Base-by-base conservation (phyloP, 2,797 vertebrate genomes). In the Eremophila alpestris region DNA sequence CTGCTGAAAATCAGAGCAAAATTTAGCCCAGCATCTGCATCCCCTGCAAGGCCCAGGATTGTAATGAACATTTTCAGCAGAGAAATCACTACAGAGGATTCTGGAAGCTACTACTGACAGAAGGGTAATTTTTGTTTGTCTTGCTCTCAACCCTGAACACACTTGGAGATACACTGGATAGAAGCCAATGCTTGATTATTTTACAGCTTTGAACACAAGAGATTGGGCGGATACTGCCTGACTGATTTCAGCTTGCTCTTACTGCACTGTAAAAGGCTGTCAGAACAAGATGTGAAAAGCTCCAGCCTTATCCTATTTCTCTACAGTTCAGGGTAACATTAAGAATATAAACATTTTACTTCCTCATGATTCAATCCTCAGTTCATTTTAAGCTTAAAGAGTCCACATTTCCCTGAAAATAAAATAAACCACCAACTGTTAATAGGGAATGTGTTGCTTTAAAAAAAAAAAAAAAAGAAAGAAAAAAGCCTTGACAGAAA, bases 201-300 rank as follows among this genome's bases (percentile, higher is more conserved):
- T 95, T 36, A 43, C 54, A 91, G 92, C 74, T 97, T 89, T 43
- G 88, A 95, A 93, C 90, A 95, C 93, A 84, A 89, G 89, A 93
- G 90, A 92, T 83, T 84, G 89, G 91, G 92, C 96, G 93, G 92
- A 93, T 71, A 73, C 84, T 92, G 96, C 87, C 75, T 81, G 80
- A 93, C 74, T 95, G 97, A 97, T 96, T 96, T 94, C 93, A 96
- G 83, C 77, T 90, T 89, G 85, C 76, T 96, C 90, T 89, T 93
- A 92, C 86, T 97, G 83, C 89, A 82, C 49, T 68, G 90, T 80
- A 84, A 93, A 94, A 90, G 83, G 63, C 90, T 74, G 83, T 87
- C 87, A 52, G 93, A 93, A 78, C 73, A 93, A 95, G 85, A 92
- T 87, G 71, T 40, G 91, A 54, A 94, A 94, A 90, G 64, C 75